These are phyloP conservation scores for Halichondria panicea DNA, from an alignment of 37 sponge, comb jelly and placozoan species.

Conservation along the genomic window DNA sequence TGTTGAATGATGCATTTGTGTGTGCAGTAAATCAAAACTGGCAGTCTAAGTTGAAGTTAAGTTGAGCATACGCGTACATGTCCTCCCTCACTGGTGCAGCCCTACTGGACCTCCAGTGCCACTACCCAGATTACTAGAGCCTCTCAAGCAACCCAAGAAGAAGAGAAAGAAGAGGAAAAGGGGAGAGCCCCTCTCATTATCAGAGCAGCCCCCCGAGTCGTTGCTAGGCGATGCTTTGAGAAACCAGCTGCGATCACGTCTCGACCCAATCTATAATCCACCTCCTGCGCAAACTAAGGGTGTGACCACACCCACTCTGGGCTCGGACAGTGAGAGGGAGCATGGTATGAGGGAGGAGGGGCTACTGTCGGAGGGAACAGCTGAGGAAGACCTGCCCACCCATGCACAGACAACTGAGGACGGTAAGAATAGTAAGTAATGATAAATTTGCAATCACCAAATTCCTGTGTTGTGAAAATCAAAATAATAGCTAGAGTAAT, in stretches of 20 bases:
- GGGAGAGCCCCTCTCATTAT: neutral
- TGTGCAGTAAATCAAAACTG: no score
- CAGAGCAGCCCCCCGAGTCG: neutral
- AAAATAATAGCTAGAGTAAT: no score
- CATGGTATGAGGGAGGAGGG: conserved; percentile 10
- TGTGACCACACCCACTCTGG: neutral
- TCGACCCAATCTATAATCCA: conserved; percentile 51
- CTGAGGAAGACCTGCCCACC: neutral
- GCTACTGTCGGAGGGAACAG: conserved; percentile 3
- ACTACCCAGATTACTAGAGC: conserved; percentile 1
- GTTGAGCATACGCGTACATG: no score
- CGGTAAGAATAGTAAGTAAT: no score
- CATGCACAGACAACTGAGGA: neutral
- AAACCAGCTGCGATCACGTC: conserved; percentile 30
- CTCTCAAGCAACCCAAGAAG: conserved; percentile 4
- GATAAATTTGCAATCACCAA: no score
- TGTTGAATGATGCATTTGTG: no score
- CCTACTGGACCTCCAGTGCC: no score
- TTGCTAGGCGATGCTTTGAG: conserved; percentile 14
- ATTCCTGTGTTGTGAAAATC: no score
- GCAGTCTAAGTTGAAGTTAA: no score
- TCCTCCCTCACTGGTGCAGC: no score
- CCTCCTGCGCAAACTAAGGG: neutral
- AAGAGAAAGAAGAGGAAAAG: conserved; percentile 12
- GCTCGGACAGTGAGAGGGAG: neutral